Evolutionary conservation across 2,797 vertebrate species (phyloP).

Genomic region (Pteronotus mesoamericanus): DNA sequence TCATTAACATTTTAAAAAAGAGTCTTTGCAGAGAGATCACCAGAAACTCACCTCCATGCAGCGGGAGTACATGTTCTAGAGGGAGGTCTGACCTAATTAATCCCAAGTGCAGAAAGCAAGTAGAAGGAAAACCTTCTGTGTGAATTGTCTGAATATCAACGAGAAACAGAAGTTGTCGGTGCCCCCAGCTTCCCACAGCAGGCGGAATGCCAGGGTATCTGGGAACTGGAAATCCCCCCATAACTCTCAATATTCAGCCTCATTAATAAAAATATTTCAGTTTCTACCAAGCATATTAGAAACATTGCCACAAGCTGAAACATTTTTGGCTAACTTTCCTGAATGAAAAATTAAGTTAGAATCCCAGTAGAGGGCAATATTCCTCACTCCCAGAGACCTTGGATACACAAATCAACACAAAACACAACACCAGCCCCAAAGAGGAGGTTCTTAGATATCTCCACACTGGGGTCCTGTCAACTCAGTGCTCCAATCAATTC

Average conservation of each 20-base stretch:
- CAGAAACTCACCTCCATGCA: neutral
- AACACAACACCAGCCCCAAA: neutral
- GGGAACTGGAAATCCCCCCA: neutral
- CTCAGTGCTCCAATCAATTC: conserved; percentile 26
- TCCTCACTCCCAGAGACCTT: conserved; percentile 17
- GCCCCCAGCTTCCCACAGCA: neutral
- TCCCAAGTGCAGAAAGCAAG: neutral
- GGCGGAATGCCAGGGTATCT: neutral
- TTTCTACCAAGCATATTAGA: conserved; percentile 9
- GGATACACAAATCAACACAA: neutral
- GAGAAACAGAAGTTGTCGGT: neutral
- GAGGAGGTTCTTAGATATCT: conserved; percentile 18
- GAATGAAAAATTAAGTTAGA: conserved; percentile 21
- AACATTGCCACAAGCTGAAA: conserved; percentile 20
- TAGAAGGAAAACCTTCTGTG: neutral
- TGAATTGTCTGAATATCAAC: neutral
- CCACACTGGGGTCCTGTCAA: conserved; percentile 32
- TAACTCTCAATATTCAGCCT: conserved; percentile 11
- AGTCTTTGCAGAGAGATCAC: neutral
- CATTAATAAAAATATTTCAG: conserved; percentile 45
- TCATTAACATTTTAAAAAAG: neutral
- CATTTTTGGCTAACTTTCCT: neutral
- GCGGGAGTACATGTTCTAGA: neutral
- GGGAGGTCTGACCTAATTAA: neutral
- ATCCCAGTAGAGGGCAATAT: conserved; percentile 67